phyloP scores from a whole-genome alignment of 2,113 vertebrate genomes.

The Pseudorasbora parva region DNA sequence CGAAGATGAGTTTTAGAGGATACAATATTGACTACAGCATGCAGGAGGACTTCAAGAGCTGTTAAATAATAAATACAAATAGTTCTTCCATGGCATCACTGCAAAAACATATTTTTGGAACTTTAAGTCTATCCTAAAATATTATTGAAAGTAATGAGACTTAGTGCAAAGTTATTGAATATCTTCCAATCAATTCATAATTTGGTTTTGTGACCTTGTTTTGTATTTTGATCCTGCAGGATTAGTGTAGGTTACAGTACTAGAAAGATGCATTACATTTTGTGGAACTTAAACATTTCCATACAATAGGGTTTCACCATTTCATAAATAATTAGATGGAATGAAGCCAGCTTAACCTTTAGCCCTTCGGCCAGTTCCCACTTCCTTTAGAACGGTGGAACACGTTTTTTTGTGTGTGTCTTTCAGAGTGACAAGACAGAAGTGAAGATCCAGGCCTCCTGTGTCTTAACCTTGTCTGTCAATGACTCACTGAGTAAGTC shows the following conservation, averaged over 20 bases:
- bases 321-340: constrained; percentile 22
- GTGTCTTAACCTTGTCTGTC: constrained; percentile 57
- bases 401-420: constrained; percentile 6
- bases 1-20: too few relatives aligned
- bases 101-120: too few relatives aligned
- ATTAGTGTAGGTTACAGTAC: not conserved
- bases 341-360: constrained; percentile 37
- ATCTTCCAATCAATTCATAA: not conserved
- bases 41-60: too few relatives aligned
- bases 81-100: too few relatives aligned
- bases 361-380: not conserved
- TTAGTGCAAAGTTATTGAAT: not conserved
- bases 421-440: constrained; percentile 26
- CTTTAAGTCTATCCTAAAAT: too few relatives aligned
- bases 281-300: not conserved
- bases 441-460: constrained; percentile 43
- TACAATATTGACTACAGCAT: too few relatives aligned
- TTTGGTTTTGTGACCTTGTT: not conserved
- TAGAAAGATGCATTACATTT: not conserved
- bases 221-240: not conserved
- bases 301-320: constrained; percentile 10
- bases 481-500: constrained; percentile 50
- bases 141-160: not conserved
- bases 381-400: constrained; percentile 19
- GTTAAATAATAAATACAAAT: too few relatives aligned